Evolutionary conservation across 2,888 invertebrate genomes (phyloP).

Genomic region (Slavum lentiscoides): DNA sequence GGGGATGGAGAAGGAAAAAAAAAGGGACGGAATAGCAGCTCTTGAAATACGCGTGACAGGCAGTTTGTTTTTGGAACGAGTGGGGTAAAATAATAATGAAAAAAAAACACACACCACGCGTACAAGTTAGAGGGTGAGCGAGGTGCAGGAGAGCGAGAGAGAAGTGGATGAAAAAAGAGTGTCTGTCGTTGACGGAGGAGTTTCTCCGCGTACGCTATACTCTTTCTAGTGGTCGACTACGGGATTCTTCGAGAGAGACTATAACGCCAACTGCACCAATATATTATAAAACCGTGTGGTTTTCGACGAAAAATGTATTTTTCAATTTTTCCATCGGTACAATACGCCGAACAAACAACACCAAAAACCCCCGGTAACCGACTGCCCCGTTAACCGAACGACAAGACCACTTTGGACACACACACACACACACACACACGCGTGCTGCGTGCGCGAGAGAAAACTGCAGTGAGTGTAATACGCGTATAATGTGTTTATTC

Average conservation of each 20-base stretch:
- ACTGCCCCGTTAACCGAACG: too few relatives aligned
- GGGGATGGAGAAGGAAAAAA: neutral
- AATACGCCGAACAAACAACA: neutral
- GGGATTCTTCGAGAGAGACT: conserved; percentile 19
- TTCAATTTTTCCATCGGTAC: neutral
- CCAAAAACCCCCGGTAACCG: too few relatives aligned
- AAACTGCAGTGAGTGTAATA: neutral
- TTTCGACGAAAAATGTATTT: neutral
- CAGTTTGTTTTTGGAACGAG: conserved; percentile 43
- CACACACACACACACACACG: too few relatives aligned
- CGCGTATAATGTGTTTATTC: neutral
- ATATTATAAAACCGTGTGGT: neutral
- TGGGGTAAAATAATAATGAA: conserved; percentile 47
- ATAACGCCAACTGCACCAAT: conserved; percentile 6
- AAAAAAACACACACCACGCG: conserved; percentile 10
- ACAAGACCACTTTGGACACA: too few relatives aligned
- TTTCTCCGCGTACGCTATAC: neutral
- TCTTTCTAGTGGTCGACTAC: conserved; percentile 25
- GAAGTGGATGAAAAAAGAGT: neutral
- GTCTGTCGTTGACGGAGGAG: conserved; percentile 45
- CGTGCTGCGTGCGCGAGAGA: neutral
- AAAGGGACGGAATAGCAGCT: conserved; percentile 15
- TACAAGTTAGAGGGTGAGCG: neutral
- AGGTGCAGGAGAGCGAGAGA: neutral
- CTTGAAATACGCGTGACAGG: conserved; percentile 40